Base-by-base conservation (phyloP, 2,113 vertebrate genomes). In the Sarotherodon lohbergeri region DNA sequence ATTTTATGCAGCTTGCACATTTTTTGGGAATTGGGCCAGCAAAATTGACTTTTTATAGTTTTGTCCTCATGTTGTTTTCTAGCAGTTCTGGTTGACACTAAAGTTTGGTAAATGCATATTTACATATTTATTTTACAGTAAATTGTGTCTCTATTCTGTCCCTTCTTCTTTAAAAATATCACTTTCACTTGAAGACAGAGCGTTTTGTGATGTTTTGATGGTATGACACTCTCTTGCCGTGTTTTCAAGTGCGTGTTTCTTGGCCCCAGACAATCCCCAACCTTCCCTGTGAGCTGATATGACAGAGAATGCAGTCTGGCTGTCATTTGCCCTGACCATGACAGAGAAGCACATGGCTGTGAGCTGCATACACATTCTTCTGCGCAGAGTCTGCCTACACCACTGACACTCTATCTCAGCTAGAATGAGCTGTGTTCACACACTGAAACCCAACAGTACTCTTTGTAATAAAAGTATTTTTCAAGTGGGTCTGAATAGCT, bases 251-350 rank as follows among this genome's bases (percentile, higher is more conserved):
- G 29, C 14, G 14, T 88, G 85, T 83, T 66, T 91, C 84, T 89
- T 85, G 88, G 89, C 55, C 89, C 81, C 43, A 91, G 87, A 94
- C 91, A 89, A 89, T 91, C 87, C 79, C 86, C 89, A 90, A 80
- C 84, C 90, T 90, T 68, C 12, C 34, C 91, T 59, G 43, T 63
- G 32, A 86, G 93, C 88, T 89, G 91, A 94, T 82, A 92, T 93
- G 94, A 93, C 92, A 95, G 92, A 88, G 90, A 84, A 73, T 82
- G 66, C 88, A 76, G 88, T 91, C 92, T 94, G 87, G 86, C 90
- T 96, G 95, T 95, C 93, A 91, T 90, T 91, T 61, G 91, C 56
- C 87, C 90, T 88, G 95, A 95, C 94, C 93, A 84, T 90, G 92
- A 95, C 94, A 92, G 88, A 94, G 86, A 81, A 87, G 66, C 92